Percentiles rank a stretch among this genome's conserved stretches.
phyloP scores from a whole-genome alignment of 2,888 invertebrate species.

The Poecilus cupreus region DNA sequence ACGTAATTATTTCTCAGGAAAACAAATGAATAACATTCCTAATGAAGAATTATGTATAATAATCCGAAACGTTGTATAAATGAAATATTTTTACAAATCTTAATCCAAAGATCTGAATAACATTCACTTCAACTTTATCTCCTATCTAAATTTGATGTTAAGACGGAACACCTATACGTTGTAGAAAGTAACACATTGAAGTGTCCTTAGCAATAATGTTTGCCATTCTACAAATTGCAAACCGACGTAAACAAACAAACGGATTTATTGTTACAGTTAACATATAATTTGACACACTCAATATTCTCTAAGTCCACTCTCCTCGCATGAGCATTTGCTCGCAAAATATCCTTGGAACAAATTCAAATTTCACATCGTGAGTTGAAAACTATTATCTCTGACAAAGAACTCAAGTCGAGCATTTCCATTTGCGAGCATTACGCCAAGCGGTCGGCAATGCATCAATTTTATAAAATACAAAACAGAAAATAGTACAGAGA shows the following conservation, averaged over 20 bases:
- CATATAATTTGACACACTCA: constrained; percentile 25
- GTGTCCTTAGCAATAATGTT: neutral
- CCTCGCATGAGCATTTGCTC: neutral
- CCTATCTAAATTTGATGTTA: no score
- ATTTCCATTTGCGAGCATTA: constrained; percentile 24
- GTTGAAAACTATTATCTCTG: constrained; percentile 26
- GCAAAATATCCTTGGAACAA: neutral
- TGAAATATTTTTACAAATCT: no score
- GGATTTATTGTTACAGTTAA: constrained; percentile 4
- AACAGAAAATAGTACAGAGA: neutral
- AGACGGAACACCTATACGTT: neutral
- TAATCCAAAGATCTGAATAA: no score
- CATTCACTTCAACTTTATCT: no score
- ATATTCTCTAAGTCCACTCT: neutral
- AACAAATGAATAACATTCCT: no score
- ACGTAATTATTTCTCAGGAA: no score
- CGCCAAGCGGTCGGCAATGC: neutral
- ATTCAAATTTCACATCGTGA: constrained; percentile 30
- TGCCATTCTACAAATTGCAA: constrained; percentile 22
- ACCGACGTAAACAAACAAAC: constrained; percentile 2
- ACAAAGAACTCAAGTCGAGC: constrained; percentile 26
- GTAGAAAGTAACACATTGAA: neutral
- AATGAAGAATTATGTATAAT: no score
- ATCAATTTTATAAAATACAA: constrained; percentile 31
- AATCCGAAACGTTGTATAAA: no score